These are phyloP conservation scores for Pelobates cultripes DNA, from an alignment of 2,797 vertebrate species.

Conservation along the genomic window DNA sequence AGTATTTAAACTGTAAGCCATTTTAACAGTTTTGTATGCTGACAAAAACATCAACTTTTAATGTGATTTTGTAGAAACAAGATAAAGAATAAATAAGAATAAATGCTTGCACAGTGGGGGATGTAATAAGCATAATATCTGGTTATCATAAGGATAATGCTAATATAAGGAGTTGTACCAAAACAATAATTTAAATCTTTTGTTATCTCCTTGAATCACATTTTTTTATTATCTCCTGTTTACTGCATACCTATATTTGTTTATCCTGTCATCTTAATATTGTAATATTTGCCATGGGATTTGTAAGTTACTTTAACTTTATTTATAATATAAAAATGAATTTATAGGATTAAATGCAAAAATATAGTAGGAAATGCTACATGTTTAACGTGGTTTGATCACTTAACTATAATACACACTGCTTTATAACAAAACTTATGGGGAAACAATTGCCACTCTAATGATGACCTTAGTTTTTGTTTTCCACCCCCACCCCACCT, in stretches of 20 bases:
- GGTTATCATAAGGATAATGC: constrained; percentile 18
- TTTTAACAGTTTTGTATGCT: too few relatives aligned
- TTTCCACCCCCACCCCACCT: too few relatives aligned
- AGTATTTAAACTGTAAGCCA: too few relatives aligned
- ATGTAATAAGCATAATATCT: constrained; percentile 30
- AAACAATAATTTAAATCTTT: constrained; percentile 33
- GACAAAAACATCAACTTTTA: too few relatives aligned
- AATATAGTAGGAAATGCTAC: too few relatives aligned
- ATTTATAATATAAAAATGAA: not conserved
- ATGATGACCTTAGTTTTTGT: too few relatives aligned
- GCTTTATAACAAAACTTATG: too few relatives aligned
- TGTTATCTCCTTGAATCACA: constrained; percentile 30
- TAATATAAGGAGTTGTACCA: constrained; percentile 9
- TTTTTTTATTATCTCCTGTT: constrained; percentile 47
- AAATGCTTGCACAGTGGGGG: constrained; percentile 9
- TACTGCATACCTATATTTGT: constrained; percentile 17
- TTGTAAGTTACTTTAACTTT: constrained; percentile 6
- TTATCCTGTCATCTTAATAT: constrained; percentile 29
- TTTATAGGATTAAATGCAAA: too few relatives aligned
- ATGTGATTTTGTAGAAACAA: too few relatives aligned
- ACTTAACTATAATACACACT: too few relatives aligned
- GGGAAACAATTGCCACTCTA: too few relatives aligned
- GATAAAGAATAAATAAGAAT: not conserved
- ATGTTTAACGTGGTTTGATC: too few relatives aligned
- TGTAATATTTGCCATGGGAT: constrained; percentile 20